phyloP scores from a whole-genome alignment of 2,797 vertebrate genomes.

The Pipistrellus nathusii region DNA sequence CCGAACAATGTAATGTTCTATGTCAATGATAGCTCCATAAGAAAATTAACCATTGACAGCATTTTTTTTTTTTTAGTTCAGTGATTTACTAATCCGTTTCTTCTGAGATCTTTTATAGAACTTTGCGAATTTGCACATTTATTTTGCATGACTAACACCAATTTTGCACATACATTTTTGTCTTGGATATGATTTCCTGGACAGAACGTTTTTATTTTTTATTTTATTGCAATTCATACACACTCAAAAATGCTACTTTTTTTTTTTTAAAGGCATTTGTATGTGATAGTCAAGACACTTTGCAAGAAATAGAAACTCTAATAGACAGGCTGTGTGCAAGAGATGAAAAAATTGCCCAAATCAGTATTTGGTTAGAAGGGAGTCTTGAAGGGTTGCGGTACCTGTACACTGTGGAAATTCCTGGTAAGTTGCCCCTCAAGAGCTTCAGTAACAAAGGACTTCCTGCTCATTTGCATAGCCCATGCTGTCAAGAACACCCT shows the following conservation, averaged over 20 bases:
- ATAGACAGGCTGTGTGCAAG: slow-evolving; percentile 70
- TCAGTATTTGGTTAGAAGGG: slow-evolving; percentile 79
- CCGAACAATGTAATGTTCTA: neutral
- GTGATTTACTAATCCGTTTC: neutral
- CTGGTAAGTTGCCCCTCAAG: neutral
- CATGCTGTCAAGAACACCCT: neutral
- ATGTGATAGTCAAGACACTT: neutral
- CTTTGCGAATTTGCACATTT: neutral
- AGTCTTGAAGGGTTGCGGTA: slow-evolving; percentile 74
- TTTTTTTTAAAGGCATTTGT: slow-evolving; percentile 62
- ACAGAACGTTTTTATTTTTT: neutral
- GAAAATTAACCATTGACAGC: neutral
- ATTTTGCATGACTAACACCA: neutral
- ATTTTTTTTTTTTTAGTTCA: neutral
- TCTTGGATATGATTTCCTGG: neutral
- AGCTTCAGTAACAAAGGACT: neutral
- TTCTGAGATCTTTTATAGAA: slow-evolving; percentile 13
- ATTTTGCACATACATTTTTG: neutral
- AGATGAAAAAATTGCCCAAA: slow-evolving; percentile 75
- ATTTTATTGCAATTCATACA: neutral
- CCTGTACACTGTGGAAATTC: neutral
- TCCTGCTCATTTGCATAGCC: neutral
- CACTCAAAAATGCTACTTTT: neutral
- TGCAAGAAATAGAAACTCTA: slow-evolving; percentile 67
- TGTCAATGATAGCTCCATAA: neutral